Conservation (phyloP, 2,797 vertebrate species). For the Phataginus tetradactyla region DNA sequence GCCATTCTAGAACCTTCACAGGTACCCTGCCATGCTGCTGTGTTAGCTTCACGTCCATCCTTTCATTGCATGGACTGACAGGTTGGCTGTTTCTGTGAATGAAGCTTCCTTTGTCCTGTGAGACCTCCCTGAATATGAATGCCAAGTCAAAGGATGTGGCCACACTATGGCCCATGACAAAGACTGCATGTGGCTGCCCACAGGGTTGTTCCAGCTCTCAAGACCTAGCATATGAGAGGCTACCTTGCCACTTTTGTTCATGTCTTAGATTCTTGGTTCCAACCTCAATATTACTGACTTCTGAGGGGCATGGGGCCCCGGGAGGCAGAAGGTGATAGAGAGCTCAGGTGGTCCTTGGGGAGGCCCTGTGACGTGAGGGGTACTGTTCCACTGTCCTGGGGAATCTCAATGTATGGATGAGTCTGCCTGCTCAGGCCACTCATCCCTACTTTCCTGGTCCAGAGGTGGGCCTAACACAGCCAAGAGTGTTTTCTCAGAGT, state of each 20-base stretch:
- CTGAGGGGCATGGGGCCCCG: background rate
- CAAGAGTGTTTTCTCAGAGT: background rate
- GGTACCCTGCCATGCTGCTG: background rate
- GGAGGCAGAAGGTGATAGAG: background rate
- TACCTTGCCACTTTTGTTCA: rapidly evolving
- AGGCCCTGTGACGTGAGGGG: background rate
- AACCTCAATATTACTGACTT: background rate
- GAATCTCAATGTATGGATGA: background rate
- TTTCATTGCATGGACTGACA: background rate
- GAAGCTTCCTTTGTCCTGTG: background rate
- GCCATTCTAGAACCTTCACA: background rate
- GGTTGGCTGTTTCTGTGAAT: background rate
- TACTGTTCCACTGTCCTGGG: background rate
- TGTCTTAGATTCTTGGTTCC: background rate
- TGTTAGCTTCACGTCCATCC: background rate
- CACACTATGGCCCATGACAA: background rate
- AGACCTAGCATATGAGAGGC: background rate
- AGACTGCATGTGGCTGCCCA: background rate
- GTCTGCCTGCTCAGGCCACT: background rate
- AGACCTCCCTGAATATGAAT: background rate
- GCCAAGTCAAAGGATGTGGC: background rate
- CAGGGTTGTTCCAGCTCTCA: background rate
- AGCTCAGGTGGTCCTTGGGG: background rate
- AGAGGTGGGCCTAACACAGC: background rate
- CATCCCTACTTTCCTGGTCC: background rate